Percentiles rank a stretch among this genome's conserved stretches.
phyloP scores from a whole-genome alignment of 2,888 invertebrate genomes.

The Hemaris fuciformis region DNA sequence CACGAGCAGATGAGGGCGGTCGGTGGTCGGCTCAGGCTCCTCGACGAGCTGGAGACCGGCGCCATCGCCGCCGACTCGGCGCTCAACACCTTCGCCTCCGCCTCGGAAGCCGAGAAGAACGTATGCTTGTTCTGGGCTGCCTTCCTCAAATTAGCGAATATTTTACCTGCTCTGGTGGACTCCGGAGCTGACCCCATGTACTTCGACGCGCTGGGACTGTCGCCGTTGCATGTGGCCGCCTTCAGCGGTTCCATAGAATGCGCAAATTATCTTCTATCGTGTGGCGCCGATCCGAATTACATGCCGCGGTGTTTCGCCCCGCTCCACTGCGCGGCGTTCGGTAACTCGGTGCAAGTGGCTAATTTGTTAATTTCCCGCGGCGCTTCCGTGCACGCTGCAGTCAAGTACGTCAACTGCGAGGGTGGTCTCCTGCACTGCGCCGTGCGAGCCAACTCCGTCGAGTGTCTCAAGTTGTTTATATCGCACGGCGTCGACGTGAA shows the following conservation, averaged over 20 bases:
- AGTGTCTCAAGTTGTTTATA: constrained; percentile 89
- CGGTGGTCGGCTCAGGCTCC: constrained; percentile 84
- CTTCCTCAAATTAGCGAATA: constrained; percentile 85
- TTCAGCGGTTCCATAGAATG: constrained; percentile 89
- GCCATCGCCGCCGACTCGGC: constrained; percentile 82
- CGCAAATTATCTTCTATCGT: constrained; percentile 84
- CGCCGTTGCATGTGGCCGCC: constrained; percentile 88
- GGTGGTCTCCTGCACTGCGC: constrained; percentile 92
- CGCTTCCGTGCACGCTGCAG: constrained; percentile 85
- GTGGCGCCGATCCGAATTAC: constrained; percentile 86
- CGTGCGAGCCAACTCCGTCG: constrained; percentile 90
- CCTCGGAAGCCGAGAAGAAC: constrained; percentile 86
- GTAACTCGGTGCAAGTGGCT: constrained; percentile 90
- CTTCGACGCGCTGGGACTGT: constrained; percentile 87
- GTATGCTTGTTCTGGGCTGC: constrained; percentile 88
- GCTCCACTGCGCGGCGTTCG: constrained; percentile 94
- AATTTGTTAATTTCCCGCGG: constrained; percentile 88
- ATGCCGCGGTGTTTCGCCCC: constrained; percentile 89
- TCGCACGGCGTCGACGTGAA: constrained; percentile 89
- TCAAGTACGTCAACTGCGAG: constrained; percentile 84
- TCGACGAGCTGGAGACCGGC: constrained; percentile 88
- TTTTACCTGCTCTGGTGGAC: constrained; percentile 83
- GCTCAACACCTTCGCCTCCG: constrained; percentile 74
- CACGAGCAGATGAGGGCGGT: constrained; percentile 87
- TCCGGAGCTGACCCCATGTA: constrained; percentile 87